Conservation (phyloP, 1,140 invertebrate species). For the Batillaria attramentaria region DNA sequence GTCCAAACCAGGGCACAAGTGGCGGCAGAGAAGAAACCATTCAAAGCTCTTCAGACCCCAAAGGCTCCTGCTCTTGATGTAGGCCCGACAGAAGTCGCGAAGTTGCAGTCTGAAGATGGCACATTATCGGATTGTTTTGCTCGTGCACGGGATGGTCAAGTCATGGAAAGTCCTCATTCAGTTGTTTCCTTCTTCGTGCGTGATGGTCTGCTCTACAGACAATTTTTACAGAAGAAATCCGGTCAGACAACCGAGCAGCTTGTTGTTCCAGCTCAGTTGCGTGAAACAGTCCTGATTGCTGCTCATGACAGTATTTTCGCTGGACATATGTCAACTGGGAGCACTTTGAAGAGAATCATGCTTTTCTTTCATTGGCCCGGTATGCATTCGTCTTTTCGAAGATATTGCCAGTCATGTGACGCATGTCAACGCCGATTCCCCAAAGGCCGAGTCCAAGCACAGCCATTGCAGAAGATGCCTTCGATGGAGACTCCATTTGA, state of each 20-base stretch:
- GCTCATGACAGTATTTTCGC: no score
- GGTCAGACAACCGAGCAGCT: no score
- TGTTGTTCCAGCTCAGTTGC: no score
- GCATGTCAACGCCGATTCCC: conserved; percentile 44
- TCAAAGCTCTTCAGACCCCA: not conserved
- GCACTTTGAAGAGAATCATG: no score
- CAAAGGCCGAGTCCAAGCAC: conserved; percentile 39
- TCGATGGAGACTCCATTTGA: conserved; percentile 46
- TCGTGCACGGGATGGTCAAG: no score
- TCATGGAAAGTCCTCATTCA: no score
- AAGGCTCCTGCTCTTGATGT: not conserved
- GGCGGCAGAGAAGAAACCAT: not conserved
- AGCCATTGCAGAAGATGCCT: conserved; percentile 44
- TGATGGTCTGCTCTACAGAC: no score
- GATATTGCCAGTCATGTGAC: conserved; percentile 41
- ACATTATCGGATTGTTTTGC: no score
- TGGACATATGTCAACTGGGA: no score
- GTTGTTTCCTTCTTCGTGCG: no score
- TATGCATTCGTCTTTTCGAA: not conserved
- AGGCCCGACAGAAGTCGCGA: not conserved
- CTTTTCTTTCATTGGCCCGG: conserved; percentile 45
- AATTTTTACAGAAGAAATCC: no score
- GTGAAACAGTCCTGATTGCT: no score
- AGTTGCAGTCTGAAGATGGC: not conserved
- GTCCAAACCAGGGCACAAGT: not conserved